Conservation (phyloP, 2,888 invertebrate species). For the Mythimna pallens region DNA sequence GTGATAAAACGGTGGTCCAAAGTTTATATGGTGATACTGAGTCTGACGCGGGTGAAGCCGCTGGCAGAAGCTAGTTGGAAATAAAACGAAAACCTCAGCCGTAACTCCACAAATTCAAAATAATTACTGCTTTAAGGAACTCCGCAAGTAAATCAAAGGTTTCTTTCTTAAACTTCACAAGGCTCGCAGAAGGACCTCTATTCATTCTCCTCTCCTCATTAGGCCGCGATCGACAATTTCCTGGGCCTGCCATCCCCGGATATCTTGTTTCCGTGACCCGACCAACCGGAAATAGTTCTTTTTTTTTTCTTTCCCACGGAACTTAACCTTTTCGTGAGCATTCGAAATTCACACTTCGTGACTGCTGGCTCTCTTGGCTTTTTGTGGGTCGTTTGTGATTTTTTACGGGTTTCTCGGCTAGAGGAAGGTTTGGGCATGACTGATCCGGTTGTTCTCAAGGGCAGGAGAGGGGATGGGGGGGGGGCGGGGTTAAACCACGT, state of each 20-base stretch:
- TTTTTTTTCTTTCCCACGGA: slow-evolving; percentile 67
- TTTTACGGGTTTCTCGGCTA: slow-evolving; percentile 48
- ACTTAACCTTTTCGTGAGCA: slow-evolving; percentile 55
- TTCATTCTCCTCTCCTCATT: slow-evolving; percentile 76
- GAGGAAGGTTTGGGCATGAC: slow-evolving; percentile 43
- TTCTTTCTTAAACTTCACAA: slow-evolving; percentile 15
- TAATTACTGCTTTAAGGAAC: slow-evolving; percentile 13
- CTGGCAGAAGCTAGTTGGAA: neutral
- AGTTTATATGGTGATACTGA: too few relatives aligned
- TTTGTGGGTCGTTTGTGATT: slow-evolving; percentile 57
- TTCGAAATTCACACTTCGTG: slow-evolving; percentile 59
- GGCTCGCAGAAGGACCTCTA: slow-evolving; percentile 36
- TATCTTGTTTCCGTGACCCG: slow-evolving; percentile 76
- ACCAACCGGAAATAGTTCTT: slow-evolving; percentile 74
- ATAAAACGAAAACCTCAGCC: neutral
- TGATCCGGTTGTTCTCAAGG: slow-evolving; percentile 18
- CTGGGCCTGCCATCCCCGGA: slow-evolving; percentile 75
- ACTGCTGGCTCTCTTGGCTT: slow-evolving; percentile 47
- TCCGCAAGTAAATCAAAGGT: slow-evolving; percentile 36
- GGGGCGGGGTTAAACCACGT: neutral
- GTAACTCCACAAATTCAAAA: slow-evolving; percentile 8
- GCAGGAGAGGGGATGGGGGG: neutral
- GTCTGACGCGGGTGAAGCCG: too few relatives aligned
- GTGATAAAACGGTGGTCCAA: too few relatives aligned
- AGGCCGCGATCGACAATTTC: slow-evolving; percentile 80